Percentiles rank a stretch among this genome's conserved stretches.
phyloP scores from a whole-genome alignment of 2,113 vertebrate species.

The Aplodontia rufa region DNA sequence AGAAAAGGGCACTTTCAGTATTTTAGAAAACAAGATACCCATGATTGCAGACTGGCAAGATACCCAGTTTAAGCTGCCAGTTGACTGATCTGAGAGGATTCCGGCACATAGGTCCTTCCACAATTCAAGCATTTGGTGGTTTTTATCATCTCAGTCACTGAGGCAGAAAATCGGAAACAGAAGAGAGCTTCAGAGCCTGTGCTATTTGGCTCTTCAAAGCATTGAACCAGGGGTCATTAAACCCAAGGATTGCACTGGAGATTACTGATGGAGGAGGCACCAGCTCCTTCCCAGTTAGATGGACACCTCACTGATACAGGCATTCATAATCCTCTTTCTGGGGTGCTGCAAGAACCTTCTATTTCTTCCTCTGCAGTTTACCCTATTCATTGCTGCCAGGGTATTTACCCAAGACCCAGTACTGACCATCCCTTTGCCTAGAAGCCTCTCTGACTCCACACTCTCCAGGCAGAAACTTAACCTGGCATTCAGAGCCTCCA shows the following conservation, averaged over 20 bases:
- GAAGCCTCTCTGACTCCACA: background rate
- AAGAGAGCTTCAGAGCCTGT: background rate
- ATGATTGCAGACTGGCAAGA: background rate
- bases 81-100: background rate
- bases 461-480: background rate
- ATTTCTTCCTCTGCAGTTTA: background rate
- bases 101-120: background rate
- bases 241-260: background rate
- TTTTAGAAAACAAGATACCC: background rate
- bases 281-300: background rate
- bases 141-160: background rate
- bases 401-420: background rate
- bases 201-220: background rate
- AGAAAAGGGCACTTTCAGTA: background rate
- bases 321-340: background rate
- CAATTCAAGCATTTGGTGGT: background rate
- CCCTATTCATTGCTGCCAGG: background rate
- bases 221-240: background rate
- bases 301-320: background rate
- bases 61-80: background rate
- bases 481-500: background rate
- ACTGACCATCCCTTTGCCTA: background rate
- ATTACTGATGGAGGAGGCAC: too few species aligned
- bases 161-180: conserved; percentile 36
- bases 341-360: background rate